Evolutionary conservation across 1,140 invertebrate species (phyloP), one percentile per base, ranked within the genome.

Genomic region (Nephila pilipes): DNA sequence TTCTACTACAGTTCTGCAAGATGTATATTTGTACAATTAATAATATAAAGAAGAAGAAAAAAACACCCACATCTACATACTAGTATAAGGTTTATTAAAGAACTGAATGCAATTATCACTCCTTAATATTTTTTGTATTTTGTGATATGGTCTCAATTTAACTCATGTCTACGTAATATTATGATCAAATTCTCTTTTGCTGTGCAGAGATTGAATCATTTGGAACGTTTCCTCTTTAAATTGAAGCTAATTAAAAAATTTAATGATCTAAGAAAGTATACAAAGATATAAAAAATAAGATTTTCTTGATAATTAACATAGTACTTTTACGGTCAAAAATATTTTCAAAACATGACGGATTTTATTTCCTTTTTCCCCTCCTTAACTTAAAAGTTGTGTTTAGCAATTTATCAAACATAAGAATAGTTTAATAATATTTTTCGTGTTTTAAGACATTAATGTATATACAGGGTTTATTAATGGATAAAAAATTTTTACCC

Each of bases 191-290:
- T 29, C n/a, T 75, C 69, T 36, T 75, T 75, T 75, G 32, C 69
- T 75, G 69, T 75, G 36, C 16, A 75, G 36, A 75, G 69, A 75
- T 75, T 75, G 32, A 75, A 75, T 75, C 32, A 75, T 75, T 75
- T 12, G 12, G 25, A 65, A 29, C 69, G 16, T 75, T 75, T 75
- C 6, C 69, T 75, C 69, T 75, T 36, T 75, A 75, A 75, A 75
- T 29, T 75, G 29, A 14, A 75, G 69, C 36, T 75, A 32, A 29
- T 4, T 14, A 75, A 75, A 75, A 46, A 75, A 75, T 75, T 75
- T 75, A 75, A 75, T 75, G 69, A 75, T 14, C 69, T 75, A 29
- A 18, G 18, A 20, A 75, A 75, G 69, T 75, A 75, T 3, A 18
- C 5, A 75, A 75, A 29, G 32, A 36, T 75, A 32, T 2, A 75